Evolutionary conservation across 2,888 invertebrate genomes (phyloP).

Genomic region (Patella depressa): DNA sequence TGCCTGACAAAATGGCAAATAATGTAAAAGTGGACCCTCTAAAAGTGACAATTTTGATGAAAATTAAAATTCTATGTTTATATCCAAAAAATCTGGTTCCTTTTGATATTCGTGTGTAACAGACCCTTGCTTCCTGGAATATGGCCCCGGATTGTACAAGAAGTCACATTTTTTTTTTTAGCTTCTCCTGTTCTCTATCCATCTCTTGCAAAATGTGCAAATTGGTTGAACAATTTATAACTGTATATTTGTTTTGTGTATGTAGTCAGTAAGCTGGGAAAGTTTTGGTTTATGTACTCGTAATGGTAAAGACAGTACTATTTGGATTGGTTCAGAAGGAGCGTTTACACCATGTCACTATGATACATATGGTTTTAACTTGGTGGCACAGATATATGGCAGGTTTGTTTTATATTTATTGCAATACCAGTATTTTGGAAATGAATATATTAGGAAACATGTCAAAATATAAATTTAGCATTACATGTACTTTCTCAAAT

Average conservation of each 20-base stretch:
- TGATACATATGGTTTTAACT: constrained; percentile 94
- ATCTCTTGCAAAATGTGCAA: too few species aligned
- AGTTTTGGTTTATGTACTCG: constrained; percentile 79
- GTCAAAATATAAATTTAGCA: background rate
- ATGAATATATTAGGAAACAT: background rate
- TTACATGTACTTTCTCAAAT: background rate
- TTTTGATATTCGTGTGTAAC: too few species aligned
- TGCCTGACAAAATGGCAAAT: background rate
- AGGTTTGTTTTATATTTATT: constrained; percentile 74
- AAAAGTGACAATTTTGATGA: too few species aligned
- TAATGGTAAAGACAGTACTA: constrained; percentile 80
- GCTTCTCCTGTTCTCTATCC: too few species aligned
- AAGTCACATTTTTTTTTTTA: too few species aligned
- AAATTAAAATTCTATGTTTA: too few species aligned
- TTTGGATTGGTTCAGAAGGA: constrained; percentile 83
- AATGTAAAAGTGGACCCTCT: background rate
- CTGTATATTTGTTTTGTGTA: background rate
- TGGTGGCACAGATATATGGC: constrained; percentile 90
- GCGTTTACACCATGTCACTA: constrained; percentile 95
- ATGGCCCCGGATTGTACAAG: too few species aligned
- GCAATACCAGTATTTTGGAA: background rate
- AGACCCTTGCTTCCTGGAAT: too few species aligned
- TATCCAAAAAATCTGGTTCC: too few species aligned
- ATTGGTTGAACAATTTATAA: background rate
- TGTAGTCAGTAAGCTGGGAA: constrained; percentile 67